Percentiles rank a stretch among this genome's conserved stretches.
These are phyloP conservation scores for Cepphus grylle DNA, from an alignment of 2,113 vertebrate species.

Conservation along the genomic window DNA sequence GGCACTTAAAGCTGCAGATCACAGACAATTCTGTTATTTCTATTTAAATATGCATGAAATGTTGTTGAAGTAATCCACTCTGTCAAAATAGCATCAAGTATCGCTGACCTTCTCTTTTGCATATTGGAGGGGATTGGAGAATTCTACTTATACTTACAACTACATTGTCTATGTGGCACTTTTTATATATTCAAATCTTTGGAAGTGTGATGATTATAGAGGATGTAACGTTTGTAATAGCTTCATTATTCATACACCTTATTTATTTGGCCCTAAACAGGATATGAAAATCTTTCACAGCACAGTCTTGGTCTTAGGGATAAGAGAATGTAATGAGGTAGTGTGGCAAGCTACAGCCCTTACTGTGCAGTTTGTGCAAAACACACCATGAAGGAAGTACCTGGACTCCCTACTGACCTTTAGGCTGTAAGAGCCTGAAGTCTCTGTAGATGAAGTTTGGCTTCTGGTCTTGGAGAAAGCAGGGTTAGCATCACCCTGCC, in stretches of 20 bases:
- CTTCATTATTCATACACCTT: not conserved
- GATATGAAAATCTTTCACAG: not conserved
- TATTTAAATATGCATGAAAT: slow-evolving; percentile 82
- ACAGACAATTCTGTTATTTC: slow-evolving; percentile 68
- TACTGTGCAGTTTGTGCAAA: not conserved
- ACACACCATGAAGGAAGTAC: not conserved
- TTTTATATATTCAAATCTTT: not conserved
- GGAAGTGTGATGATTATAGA: not conserved
- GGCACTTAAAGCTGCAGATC: slow-evolving; percentile 63
- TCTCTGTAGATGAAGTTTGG: not conserved
- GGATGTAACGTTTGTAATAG: not conserved
- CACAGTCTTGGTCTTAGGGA: not conserved
- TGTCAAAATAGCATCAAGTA: slow-evolving; percentile 79
- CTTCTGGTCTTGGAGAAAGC: not conserved
- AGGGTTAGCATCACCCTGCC: not conserved
- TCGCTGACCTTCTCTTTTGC: slow-evolving; percentile 46
- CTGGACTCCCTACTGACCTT: not conserved
- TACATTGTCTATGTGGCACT: not conserved
- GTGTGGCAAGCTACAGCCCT: not conserved
- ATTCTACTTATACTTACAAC: not conserved
- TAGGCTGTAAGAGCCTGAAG: not conserved
- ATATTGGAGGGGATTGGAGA: not conserved
- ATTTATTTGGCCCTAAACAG: not conserved
- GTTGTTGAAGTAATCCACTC: slow-evolving; percentile 71
- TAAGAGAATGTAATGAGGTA: not conserved